Conservation (phyloP, 2,797 vertebrate species). For the Orientallactaga sibirica region DNA sequence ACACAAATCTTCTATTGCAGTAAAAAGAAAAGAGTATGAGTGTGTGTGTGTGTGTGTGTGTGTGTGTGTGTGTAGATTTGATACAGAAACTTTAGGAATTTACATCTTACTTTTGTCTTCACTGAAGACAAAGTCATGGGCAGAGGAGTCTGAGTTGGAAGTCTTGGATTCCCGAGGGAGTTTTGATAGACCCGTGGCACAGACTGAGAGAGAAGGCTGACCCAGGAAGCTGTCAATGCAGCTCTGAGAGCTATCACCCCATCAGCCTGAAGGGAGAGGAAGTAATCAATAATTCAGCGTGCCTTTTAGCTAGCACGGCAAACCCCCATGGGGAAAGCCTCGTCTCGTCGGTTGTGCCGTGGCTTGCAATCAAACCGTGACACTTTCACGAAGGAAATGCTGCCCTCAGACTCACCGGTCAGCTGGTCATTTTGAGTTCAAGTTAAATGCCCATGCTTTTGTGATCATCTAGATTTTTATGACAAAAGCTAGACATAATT, state of each 20-base stretch:
- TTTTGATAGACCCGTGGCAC: neutral
- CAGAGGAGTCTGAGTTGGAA: neutral
- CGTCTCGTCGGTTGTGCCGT: neutral
- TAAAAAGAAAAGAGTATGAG: neutral
- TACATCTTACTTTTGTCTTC: slow-evolving; percentile 31
- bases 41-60: neutral
- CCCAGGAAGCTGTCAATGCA: neutral
- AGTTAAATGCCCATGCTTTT: neutral
- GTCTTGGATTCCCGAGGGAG: neutral
- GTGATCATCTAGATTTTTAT: neutral
- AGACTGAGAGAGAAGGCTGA: neutral
- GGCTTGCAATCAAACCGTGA: slow-evolving; percentile 12
- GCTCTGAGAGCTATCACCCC: neutral
- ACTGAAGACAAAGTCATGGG: neutral
- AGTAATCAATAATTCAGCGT: neutral
- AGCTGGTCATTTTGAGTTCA: neutral
- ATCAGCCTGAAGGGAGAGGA: neutral
- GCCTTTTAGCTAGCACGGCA: neutral
- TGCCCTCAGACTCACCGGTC: neutral
- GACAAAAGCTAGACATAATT: slow-evolving; percentile 17
- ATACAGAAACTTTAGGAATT: slow-evolving; percentile 3
- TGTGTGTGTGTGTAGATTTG: neutral
- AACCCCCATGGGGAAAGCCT: neutral
- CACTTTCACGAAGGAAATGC: neutral
- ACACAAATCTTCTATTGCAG: neutral